Evolutionary conservation across 1,140 invertebrate species (phyloP).

Genomic region (Dendroctonus ponderosae): DNA sequence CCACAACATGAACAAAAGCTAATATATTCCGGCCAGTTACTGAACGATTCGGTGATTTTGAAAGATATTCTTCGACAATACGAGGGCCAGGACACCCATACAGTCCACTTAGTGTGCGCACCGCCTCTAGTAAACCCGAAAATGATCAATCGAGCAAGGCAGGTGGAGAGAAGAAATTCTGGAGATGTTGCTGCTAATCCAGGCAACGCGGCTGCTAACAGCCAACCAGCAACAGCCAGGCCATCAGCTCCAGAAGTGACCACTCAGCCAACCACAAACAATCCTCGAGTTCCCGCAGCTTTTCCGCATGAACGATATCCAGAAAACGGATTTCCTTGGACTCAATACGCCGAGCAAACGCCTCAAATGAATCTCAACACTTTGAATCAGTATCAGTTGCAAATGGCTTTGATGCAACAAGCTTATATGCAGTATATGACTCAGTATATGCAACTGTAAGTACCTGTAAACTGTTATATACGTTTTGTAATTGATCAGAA

Average conservation of each 20-base stretch:
- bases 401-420: conserved; percentile 78
- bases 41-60: conserved; percentile 72
- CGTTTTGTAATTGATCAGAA: neutral
- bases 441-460: conserved; percentile 76
- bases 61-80: conserved; percentile 78
- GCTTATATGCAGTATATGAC: conserved; percentile 82
- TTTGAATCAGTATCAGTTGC: conserved; percentile 52
- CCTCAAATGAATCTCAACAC: conserved; percentile 36
- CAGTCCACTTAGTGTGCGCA: conserved; percentile 80
- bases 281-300: conserved; percentile 30
- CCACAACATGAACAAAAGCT: conserved; percentile 78
- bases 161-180: conserved; percentile 7
- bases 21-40: conserved; percentile 86
- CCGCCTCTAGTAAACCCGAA: conserved; percentile 41
- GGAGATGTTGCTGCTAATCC: neutral
- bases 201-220: conserved; percentile 2
- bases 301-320: conserved; percentile 29
- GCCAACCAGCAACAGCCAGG: conserved; percentile 5
- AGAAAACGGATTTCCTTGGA: conserved; percentile 26
- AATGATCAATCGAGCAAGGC: conserved; percentile 15
- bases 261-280: neutral
- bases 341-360: neutral
- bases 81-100: conserved; percentile 70
- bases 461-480: conserved; percentile 21
- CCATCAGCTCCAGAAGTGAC: conserved; percentile 5